A percentile compares a stretch with the other conserved stretches of the same genome.
These are phyloP conservation scores for Argyrosomus japonicus DNA, from an alignment of 2,113 vertebrate genomes.

Conservation along the genomic window DNA sequence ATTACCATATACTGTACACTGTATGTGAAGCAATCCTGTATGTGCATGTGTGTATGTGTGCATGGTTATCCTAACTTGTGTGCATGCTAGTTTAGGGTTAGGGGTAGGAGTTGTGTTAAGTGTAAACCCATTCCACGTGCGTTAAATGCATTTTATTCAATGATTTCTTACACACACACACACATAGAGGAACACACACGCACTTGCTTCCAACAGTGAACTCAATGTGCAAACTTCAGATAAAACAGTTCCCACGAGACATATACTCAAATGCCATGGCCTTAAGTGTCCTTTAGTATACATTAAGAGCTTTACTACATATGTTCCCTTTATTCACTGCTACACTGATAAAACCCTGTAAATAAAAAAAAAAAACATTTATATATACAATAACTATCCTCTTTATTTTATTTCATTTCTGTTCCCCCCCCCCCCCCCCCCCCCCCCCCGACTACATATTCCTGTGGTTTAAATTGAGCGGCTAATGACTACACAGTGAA, in stretches of 20 bases:
- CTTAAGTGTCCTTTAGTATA: constrained; percentile 46
- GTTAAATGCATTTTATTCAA: constrained; percentile 44
- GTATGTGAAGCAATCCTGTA: not conserved
- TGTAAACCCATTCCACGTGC: constrained; percentile 31
- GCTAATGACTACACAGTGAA: constrained; percentile 28
- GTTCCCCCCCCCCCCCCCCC: not conserved
- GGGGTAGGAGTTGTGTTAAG: not conserved
- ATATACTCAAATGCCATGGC: constrained; percentile 17
- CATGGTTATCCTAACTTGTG: not conserved
- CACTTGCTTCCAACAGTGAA: constrained; percentile 16
- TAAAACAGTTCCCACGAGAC: constrained; percentile 59
- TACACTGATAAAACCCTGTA: constrained; percentile 20
- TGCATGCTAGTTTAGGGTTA: not conserved
- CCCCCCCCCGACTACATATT: constrained; percentile 13
- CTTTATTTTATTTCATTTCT: constrained; percentile 22
- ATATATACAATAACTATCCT: constrained; percentile 42
- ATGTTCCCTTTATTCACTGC: constrained; percentile 39
- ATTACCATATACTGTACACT: constrained; percentile 18
- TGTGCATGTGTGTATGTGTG: not conserved
- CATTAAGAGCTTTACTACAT: constrained; percentile 22
- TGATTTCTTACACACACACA: constrained; percentile 4
- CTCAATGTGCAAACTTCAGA: constrained; percentile 65
- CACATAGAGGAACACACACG: not conserved
- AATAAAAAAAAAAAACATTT: constrained; percentile 48
- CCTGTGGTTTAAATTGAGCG: constrained; percentile 42